phyloP scores from a whole-genome alignment of 1,140 invertebrate species.

The Cydia amplana region DNA sequence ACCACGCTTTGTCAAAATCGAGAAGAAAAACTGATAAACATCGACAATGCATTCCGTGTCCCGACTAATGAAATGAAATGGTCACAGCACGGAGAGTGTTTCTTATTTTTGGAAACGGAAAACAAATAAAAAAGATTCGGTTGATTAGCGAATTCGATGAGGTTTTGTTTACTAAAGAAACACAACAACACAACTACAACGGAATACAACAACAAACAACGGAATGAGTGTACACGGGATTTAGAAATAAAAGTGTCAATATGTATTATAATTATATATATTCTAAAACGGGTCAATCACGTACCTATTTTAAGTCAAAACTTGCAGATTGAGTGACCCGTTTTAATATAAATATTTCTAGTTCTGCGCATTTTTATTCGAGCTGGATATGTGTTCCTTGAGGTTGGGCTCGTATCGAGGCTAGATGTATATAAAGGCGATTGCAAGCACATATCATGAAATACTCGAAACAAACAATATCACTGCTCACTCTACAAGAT shows the following conservation, averaged over 20 bases:
- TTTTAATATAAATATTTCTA: no score
- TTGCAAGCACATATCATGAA: not conserved
- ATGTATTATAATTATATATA: no score
- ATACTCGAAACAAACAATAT: slow-evolving; percentile 4
- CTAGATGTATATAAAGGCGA: not conserved
- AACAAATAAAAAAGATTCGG: slow-evolving; percentile 10
- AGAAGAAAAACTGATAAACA: slow-evolving; percentile 38
- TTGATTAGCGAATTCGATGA: slow-evolving; percentile 15
- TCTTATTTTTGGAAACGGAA: slow-evolving; percentile 16
- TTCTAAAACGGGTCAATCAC: no score
- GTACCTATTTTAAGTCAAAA: no score
- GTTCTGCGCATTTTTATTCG: no score
- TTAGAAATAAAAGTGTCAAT: not conserved
- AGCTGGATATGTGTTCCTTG: no score
- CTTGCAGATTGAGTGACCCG: no score
- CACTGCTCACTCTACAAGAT: not conserved
- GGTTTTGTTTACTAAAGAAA: slow-evolving; percentile 9
- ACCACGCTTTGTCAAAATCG: slow-evolving; percentile 34
- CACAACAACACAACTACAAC: no score
- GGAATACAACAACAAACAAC: not conserved
- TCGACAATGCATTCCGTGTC: slow-evolving; percentile 16
- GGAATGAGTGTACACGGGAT: not conserved
- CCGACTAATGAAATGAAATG: slow-evolving; percentile 34
- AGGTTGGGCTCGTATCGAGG: no score
- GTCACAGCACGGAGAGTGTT: not conserved